Evolutionary conservation across 1,140 invertebrate species (phyloP).

Genomic region (Rhopalosiphum padi): DNA sequence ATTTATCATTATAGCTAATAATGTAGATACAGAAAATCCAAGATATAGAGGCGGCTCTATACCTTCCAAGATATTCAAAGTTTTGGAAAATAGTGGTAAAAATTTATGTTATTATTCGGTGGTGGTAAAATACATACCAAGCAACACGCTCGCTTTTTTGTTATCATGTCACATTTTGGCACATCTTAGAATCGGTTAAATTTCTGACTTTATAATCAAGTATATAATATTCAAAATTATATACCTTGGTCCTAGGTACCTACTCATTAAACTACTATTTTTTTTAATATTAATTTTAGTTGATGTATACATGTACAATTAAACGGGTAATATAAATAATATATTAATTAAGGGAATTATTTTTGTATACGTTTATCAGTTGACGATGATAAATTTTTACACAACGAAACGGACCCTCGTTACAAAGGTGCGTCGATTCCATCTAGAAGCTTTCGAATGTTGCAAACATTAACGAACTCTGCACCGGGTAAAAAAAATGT

Average conservation of each 20-base stretch:
- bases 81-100: conserved; percentile 66
- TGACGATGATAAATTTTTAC: conserved; percentile 59
- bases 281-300: not conserved
- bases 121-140: conserved; percentile 5
- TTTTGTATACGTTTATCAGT: conserved; percentile 57
- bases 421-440: conserved; percentile 85
- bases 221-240: not conserved
- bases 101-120: conserved; percentile 12
- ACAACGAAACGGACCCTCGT: conserved; percentile 69
- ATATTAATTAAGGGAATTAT: conserved; percentile 41
- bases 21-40: conserved; percentile 64
- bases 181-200: not conserved
- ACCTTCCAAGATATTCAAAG: conserved; percentile 69
- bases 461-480: conserved; percentile 78
- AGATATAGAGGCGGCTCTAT: conserved; percentile 68
- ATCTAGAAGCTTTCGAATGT: conserved; percentile 82
- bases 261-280: not conserved
- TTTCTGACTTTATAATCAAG: not conserved
- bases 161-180: not conserved
- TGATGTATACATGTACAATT: not conserved
- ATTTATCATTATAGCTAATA: conserved; percentile 56
- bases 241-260: not conserved
- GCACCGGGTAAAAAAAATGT: conserved; percentile 56
- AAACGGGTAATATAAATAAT: not conserved
- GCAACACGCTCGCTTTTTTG: not conserved